Evolutionary conservation across 1,140 invertebrate species (phyloP), one percentile per base, ranked within the genome.

Genomic region (Homalodisca vitripennis): DNA sequence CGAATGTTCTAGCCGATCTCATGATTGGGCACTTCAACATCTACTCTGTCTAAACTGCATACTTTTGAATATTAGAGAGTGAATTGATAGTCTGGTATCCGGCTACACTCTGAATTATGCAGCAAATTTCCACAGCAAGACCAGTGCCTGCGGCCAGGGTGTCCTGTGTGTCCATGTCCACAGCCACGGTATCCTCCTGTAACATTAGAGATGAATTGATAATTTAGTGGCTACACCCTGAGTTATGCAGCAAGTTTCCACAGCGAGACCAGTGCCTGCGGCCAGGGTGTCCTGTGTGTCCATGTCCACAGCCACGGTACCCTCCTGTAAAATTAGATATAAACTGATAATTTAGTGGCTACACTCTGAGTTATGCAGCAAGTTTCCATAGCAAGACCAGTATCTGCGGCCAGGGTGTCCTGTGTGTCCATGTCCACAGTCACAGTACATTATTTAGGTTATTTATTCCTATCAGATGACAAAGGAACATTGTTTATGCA

Each of bases 221-320:
- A n/a, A n/a, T n/a, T n/a, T n/a, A n/a, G 30, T 77, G 74, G 12
- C 75, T 72, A 74, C 84, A 86, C 73, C 84, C 83, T 1, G 84
- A 85, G 74, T 84, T 82, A 73, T 86, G 82, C 27, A 83, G 74
- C 29, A 86, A 80, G 78, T 81, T 84, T 66, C 87, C 90, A 77
- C 90, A 92, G 74, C 91, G 92, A n/a, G 89, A 92, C 90, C 91
- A 92, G 79, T 92, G 90, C 34, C 88, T 81, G 67, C 85, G 78
- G 46, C 90, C 89, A 17, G 90, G 90, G 83, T 92, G 90, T 26
- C 89, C 89, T 47, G 82, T 79, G 77, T 92, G 90, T 20, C 89
- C 90, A 81, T 92, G 91, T 0, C 91, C 90, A 76, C 90, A 92
- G 74, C 89, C 89, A 77, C 83, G 85, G 74, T 92, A 92, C 34